Percentiles rank a stretch among this genome's conserved stretches.
Conservation (phyloP, 2,113 vertebrate genomes). For the Scytalopus superciliaris region DNA sequence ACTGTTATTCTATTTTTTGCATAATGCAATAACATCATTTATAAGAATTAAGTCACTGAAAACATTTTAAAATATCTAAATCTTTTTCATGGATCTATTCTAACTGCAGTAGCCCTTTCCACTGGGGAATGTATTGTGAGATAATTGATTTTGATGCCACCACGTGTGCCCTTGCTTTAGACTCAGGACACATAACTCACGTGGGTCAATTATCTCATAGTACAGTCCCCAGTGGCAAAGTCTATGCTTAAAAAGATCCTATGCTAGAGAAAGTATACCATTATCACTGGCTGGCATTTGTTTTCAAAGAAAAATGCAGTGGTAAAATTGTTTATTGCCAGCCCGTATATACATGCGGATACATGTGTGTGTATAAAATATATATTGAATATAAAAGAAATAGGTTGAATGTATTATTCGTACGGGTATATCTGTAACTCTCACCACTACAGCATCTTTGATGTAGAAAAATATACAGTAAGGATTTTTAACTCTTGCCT, state of each 20-base stretch:
- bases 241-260: conserved; percentile 25
- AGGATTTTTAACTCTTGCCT: neutral
- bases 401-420: neutral
- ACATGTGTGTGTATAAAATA: neutral
- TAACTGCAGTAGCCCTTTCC: neutral
- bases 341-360: neutral
- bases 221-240: conserved; percentile 26
- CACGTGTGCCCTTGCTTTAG: conserved; percentile 37
- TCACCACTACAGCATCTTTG: neutral
- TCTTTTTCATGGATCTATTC: conserved; percentile 11
- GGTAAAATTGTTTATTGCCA: neutral
- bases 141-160: conserved; percentile 52
- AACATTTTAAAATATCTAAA: conserved; percentile 24
- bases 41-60: conserved; percentile 5
- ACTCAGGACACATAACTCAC: conserved; percentile 54
- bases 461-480: neutral
- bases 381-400: neutral
- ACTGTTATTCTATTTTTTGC: neutral
- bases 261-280: neutral
- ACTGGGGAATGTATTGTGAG: neutral
- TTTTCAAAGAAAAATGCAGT: neutral
- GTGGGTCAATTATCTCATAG: conserved; percentile 55
- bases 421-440: neutral
- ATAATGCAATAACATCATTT: neutral
- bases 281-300: neutral